These are phyloP conservation scores for Parapristionchus giblindavisi DNA, from an alignment of 2,888 invertebrate genomes.

Conservation along the genomic window DNA sequence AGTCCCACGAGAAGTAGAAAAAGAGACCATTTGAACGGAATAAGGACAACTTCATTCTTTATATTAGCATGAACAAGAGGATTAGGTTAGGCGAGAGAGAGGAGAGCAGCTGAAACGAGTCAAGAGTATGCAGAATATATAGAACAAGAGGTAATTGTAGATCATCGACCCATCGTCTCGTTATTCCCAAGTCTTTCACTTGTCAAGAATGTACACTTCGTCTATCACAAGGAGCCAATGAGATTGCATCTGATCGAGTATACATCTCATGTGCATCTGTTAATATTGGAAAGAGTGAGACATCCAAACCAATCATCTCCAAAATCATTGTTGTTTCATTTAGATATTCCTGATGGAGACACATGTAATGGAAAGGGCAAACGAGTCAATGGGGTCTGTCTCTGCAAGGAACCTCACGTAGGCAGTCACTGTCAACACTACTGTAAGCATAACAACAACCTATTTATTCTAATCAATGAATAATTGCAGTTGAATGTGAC, in stretches of 20 bases:
- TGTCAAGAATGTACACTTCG: slow-evolving; percentile 18
- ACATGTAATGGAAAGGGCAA: slow-evolving; percentile 84
- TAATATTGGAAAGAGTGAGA: slow-evolving; percentile 35
- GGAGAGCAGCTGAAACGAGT: background rate
- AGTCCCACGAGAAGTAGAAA: slow-evolving; percentile 9
- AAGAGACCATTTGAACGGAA: no score
- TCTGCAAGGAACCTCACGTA: slow-evolving; percentile 76
- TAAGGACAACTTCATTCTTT: no score
- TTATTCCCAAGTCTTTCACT: slow-evolving; percentile 3
- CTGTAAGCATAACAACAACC: slow-evolving; percentile 73
- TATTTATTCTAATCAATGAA: background rate
- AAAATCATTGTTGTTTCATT: slow-evolving; percentile 6
- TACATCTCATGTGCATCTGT: slow-evolving; percentile 25
- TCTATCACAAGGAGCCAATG: slow-evolving; percentile 18
- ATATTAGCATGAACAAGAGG: no score
- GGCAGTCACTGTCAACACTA: slow-evolving; percentile 84
- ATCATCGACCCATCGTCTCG: background rate
- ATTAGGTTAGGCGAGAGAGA: no score
- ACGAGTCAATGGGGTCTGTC: slow-evolving; percentile 66
- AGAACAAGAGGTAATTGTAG: background rate
- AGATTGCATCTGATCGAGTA: slow-evolving; percentile 21
- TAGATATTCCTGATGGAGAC: slow-evolving; percentile 77
- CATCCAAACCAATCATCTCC: background rate
- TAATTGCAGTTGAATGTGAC: slow-evolving; percentile 81
- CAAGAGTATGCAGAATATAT: background rate